Conservation (phyloP, 2,888 invertebrate species). For the Macrostomum cliftonense region DNA sequence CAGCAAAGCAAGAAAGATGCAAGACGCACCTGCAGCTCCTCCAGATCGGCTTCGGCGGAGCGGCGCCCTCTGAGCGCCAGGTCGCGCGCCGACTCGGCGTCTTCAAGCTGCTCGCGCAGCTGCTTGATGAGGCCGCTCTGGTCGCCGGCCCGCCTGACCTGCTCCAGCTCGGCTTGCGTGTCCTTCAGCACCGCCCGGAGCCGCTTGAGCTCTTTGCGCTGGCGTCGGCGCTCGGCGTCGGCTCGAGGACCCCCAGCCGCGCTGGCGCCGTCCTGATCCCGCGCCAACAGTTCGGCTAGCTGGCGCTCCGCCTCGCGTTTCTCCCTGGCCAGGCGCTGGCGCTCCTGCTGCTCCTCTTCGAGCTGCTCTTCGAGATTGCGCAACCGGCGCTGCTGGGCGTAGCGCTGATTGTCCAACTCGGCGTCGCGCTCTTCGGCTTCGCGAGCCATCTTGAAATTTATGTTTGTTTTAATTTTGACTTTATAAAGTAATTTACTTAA, state of each 20-base stretch:
- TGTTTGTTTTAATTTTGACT: too few species aligned
- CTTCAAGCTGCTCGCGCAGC: slow-evolving; percentile 66
- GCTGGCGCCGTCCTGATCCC: slow-evolving; percentile 36
- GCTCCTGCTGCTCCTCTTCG: slow-evolving; percentile 77
- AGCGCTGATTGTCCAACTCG: slow-evolving; percentile 74
- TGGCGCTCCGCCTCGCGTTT: slow-evolving; percentile 75
- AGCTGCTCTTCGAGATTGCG: slow-evolving; percentile 67
- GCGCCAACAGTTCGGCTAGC: slow-evolving; percentile 56
- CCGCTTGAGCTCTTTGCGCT: slow-evolving; percentile 66
- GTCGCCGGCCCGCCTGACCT: slow-evolving; percentile 65
- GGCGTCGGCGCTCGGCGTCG: slow-evolving; percentile 30
- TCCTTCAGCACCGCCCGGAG: slow-evolving; percentile 73
- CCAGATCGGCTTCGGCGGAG: too few species aligned
- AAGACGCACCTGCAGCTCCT: too few species aligned
- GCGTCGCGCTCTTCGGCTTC: slow-evolving; percentile 55
- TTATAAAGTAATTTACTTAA: too few species aligned
- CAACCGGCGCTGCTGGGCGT: slow-evolving; percentile 50
- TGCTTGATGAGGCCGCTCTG: slow-evolving; percentile 58
- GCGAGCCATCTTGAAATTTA: not conserved
- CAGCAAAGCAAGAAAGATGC: too few species aligned
- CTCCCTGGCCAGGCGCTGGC: slow-evolving; percentile 63
- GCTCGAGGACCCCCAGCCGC: slow-evolving; percentile 23
- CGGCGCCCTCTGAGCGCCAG: too few species aligned
- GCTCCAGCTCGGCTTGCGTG: slow-evolving; percentile 72
- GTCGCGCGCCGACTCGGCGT: slow-evolving; percentile 43